These are phyloP conservation scores for Psettodes erumei DNA, from an alignment of 2,113 vertebrate genomes.

Conservation along the genomic window DNA sequence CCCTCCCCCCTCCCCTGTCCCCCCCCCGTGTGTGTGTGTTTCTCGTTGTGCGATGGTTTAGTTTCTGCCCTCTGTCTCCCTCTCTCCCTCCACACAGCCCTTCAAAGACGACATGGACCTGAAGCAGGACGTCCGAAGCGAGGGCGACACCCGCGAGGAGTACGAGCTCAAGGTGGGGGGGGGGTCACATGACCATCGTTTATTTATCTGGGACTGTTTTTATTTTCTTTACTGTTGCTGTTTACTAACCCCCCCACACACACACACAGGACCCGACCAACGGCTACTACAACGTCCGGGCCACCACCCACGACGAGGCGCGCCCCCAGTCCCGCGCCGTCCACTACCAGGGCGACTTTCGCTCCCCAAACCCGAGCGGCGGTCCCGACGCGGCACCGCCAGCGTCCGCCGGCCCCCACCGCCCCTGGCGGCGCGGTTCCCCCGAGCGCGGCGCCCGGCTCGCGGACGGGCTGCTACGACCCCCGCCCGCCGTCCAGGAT, in stretches of 20 bases:
- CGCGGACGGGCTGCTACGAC: slow-evolving; percentile 86
- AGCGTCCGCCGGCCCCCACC: slow-evolving; percentile 56
- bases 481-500: slow-evolving; percentile 89
- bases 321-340: slow-evolving; percentile 87
- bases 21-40: slow-evolving; percentile 80
- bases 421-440: slow-evolving; percentile 60
- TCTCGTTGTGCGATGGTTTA: slow-evolving; percentile 86
- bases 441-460: slow-evolving; percentile 62
- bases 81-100: slow-evolving; percentile 89
- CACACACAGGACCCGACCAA: slow-evolving; percentile 96
- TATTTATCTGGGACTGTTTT: too few species aligned
- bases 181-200: too few species aligned
- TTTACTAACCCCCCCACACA: too few species aligned
- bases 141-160: slow-evolving; percentile 93
- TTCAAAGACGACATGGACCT: slow-evolving; percentile 96
- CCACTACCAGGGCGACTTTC: slow-evolving; percentile 90
- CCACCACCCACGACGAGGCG: slow-evolving; percentile 89
- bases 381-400: slow-evolving; percentile 64
- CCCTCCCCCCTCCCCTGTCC: slow-evolving; percentile 71
- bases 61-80: slow-evolving; percentile 86
- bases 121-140: slow-evolving; percentile 93
- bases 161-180: slow-evolving; percentile 93
- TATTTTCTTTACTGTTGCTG: too few species aligned
- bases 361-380: slow-evolving; percentile 74
- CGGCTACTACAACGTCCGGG: slow-evolving; percentile 95